Percentiles rank a stretch among this genome's conserved stretches.
Evolutionary conservation across 2,888 invertebrate species (phyloP).

Genomic region (Gisinianus flammeolus): DNA sequence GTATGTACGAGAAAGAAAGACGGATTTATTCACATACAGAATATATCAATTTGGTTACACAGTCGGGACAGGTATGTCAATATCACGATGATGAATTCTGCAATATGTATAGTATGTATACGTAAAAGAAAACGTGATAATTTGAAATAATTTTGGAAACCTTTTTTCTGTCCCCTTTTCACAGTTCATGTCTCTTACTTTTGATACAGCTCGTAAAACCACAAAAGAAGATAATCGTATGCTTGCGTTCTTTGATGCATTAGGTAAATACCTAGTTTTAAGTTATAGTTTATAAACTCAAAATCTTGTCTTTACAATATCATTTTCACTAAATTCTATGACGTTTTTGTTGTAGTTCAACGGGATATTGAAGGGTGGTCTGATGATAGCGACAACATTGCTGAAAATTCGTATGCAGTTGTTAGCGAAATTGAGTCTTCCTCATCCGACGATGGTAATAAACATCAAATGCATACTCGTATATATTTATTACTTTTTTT

Average conservation of each 20-base stretch:
- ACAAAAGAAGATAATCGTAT: constrained; percentile 89
- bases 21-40: constrained; percentile 80
- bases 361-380: constrained; percentile 80
- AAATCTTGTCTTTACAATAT: neutral
- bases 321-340: constrained; percentile 45
- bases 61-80: constrained; percentile 74
- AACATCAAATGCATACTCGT: too few relatives aligned
- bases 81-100: too few relatives aligned
- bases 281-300: neutral
- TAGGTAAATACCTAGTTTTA: constrained; percentile 62
- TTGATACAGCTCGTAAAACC: constrained; percentile 87
- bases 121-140: neutral
- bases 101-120: neutral
- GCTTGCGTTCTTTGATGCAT: constrained; percentile 91
- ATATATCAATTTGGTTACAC: constrained; percentile 79
- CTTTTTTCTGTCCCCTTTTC: neutral
- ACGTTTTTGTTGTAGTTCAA: constrained; percentile 70
- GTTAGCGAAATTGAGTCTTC: constrained; percentile 19
- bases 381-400: constrained; percentile 59
- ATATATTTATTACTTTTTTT: too few relatives aligned
- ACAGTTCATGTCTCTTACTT: constrained; percentile 72
- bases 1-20: constrained; percentile 63
- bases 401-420: constrained; percentile 28
- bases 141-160: neutral
- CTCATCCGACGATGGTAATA: constrained; percentile 23